Percentiles rank a stretch among this genome's conserved stretches.
Conservation (phyloP, 2,888 invertebrate genomes). For the Stramonita haemastoma region DNA sequence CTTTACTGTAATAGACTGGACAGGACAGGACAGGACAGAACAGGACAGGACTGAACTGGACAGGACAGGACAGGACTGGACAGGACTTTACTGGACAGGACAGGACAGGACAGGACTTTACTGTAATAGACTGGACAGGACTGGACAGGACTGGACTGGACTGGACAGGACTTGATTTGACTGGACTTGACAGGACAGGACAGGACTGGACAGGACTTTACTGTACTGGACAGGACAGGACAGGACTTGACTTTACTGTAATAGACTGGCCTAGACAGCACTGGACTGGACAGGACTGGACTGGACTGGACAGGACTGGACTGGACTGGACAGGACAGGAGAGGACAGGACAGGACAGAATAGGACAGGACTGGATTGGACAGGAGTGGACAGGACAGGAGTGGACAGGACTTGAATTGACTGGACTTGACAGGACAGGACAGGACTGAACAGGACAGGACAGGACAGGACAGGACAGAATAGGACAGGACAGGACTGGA, state of each 20-base stretch:
- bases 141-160: background rate
- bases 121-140: background rate
- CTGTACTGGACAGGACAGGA: background rate
- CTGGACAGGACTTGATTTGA: background rate
- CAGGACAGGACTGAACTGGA: conserved; percentile 11
- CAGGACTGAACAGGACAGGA: too few relatives aligned
- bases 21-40: background rate
- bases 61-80: background rate
- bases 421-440: too few relatives aligned
- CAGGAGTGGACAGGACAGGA: background rate
- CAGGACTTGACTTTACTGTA: conserved; percentile 5
- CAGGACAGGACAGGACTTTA: background rate
- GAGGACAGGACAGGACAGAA: background rate
- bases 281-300: background rate
- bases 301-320: background rate
- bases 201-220: background rate
- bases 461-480: too few relatives aligned
- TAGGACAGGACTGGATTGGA: background rate
- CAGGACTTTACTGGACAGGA: background rate
- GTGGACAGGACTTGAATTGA: too few relatives aligned
- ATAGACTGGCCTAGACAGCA: background rate
- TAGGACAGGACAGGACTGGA: too few relatives aligned
- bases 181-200: background rate
- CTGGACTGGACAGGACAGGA: background rate
- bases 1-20: background rate